Percentiles rank a stretch among this genome's conserved stretches.
Evolutionary conservation across 1,140 invertebrate genomes (phyloP).

Genomic region (Pogonomyrmex barbatus): DNA sequence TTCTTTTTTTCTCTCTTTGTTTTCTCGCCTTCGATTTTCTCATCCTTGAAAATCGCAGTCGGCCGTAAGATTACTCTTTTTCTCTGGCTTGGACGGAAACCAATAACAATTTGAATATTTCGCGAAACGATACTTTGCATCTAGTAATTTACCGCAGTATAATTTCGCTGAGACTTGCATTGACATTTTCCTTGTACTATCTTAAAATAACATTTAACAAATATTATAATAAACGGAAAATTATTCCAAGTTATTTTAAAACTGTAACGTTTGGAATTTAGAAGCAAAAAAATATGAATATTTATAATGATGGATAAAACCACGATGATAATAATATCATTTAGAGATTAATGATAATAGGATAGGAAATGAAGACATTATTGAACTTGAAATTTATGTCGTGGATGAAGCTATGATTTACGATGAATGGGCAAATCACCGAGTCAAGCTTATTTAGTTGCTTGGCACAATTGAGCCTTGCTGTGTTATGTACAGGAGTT

Average conservation of each 20-base stretch:
- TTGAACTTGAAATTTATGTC: not conserved
- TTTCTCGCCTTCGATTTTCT: conserved; percentile 30
- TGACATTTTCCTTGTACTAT: not conserved
- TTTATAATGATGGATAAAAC: not conserved
- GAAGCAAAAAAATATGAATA: not conserved
- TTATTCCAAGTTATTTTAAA: not conserved
- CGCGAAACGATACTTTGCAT: not conserved
- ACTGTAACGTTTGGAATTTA: not conserved
- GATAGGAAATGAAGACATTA: not conserved
- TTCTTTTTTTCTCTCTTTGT: not conserved
- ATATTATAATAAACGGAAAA: not conserved
- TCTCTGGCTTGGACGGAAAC: not conserved
- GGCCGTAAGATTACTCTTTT: not conserved
- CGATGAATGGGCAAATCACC: not conserved
- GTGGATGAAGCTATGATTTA: not conserved
- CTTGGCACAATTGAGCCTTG: not conserved
- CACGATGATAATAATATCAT: not conserved
- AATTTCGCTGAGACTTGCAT: not conserved
- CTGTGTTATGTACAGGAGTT: not conserved
- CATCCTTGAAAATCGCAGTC: conserved; percentile 9
- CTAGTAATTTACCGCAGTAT: conserved; percentile 11
- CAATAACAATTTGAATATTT: conserved; percentile 27
- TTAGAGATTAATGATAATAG: not conserved
- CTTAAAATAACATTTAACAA: not conserved
- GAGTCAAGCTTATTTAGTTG: not conserved